phyloP scores from a whole-genome alignment of 1,140 invertebrate genomes.

The Phthorimaea operculella region DNA sequence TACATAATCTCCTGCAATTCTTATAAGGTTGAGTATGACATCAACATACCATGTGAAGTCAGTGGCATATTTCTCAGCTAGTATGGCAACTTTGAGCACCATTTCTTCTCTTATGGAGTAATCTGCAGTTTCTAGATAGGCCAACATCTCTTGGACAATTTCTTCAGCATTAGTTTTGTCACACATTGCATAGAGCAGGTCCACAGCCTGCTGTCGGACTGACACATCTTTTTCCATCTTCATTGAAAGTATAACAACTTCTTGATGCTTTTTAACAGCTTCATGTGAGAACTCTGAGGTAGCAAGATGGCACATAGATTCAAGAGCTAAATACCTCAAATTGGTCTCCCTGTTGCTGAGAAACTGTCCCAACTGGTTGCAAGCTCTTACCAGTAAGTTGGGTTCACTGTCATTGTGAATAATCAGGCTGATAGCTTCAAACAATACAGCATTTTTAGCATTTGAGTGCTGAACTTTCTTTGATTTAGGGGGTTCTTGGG shows the following conservation, averaged over 20 bases:
- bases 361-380: conserved; percentile 99
- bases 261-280: conserved; percentile 99
- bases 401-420: conserved; percentile 99
- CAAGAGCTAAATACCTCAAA: conserved; percentile 95
- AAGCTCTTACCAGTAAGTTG: conserved; percentile 95
- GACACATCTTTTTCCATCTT: conserved; percentile 99
- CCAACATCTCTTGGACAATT: conserved; percentile 99
- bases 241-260: conserved; percentile 98
- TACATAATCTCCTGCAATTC: conserved; percentile 99
- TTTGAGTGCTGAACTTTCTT: conserved; percentile 99
- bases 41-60: conserved; percentile 99
- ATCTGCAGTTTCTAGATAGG: conserved; percentile 98
- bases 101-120: conserved; percentile 99
- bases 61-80: conserved; percentile 99
- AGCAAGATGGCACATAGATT: conserved; percentile 99
- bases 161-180: conserved; percentile 99
- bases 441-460: conserved; percentile 99
- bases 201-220: conserved; percentile 97
- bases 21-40: conserved; percentile 98
- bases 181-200: conserved; percentile 99
- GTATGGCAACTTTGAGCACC: conserved; percentile 99
- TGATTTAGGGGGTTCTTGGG: conserved; percentile 99
- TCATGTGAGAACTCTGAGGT: conserved; percentile 99
- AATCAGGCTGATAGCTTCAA: conserved; percentile 99
- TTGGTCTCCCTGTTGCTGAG: conserved; percentile 99